Base-by-base conservation (phyloP, 2,888 invertebrate species). In the Lithophane ornitopus region DNA sequence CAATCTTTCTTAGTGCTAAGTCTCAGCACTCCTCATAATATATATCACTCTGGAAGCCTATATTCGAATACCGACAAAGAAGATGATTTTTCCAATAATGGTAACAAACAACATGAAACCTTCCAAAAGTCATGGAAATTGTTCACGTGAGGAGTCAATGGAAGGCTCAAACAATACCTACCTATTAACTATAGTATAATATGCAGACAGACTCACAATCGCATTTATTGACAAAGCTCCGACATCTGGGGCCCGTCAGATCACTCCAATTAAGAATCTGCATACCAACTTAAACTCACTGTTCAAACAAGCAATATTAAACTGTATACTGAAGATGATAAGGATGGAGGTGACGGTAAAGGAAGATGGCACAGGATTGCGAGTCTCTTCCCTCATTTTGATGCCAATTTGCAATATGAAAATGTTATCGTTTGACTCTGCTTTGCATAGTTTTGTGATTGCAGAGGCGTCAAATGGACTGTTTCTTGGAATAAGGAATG, bases 191-290 rank as follows among this genome's bases (percentile, higher is more conserved):
- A 76, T 81, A 81, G 78, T 78, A 76, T 34, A 34, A 34, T 68
- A 70, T 79, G 41, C 80, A 80, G 85, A 80, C 82, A 82, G 70
- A 56, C 77, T 90, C 89, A 92, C 91, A 92, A 92, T 92, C 90
- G 90, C 91, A 90, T 93, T 92, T 93, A 94, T 92, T 93, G 93
- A 92, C 93, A 91, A 91, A 92, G 91, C 91, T 87, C 89, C 89
- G 87, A 89, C 93, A 92, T 92, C 93, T 92, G 91, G 87, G 88
- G 89, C 91, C 92, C 90, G 88, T 87, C 90, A 90, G 90, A 92
- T 91, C 90, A 89, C 81, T 88, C 93, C 94, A 93, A 94, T 94
- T 94, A 94, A 92, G 91, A 90, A 87, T 88, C 89, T 78, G 70
- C 74, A 78, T 71, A 74, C 88, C 88, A 88, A 74, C 59, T 84